These are phyloP conservation scores for Sitta europaea DNA, from an alignment of 2,113 vertebrate genomes.

Conservation along the genomic window DNA sequence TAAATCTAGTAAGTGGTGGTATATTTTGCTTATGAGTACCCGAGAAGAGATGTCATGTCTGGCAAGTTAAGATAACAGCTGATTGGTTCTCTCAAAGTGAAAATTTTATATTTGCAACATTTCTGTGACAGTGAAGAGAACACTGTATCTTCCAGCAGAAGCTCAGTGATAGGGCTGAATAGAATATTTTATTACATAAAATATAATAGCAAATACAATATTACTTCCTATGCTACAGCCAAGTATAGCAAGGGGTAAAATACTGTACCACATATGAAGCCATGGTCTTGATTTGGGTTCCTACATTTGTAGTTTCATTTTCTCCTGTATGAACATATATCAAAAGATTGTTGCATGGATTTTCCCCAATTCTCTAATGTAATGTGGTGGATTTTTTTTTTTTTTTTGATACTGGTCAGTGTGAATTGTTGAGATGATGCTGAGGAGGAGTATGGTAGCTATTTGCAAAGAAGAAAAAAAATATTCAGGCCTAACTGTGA, in stretches of 20 bases:
- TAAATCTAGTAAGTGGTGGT: background rate
- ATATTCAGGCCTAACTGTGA: background rate
- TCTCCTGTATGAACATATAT: background rate
- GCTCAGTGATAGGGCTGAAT: background rate
- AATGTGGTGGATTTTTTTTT: background rate
- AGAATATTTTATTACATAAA: background rate
- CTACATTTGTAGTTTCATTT: background rate
- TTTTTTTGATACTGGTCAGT: background rate
- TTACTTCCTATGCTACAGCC: background rate
- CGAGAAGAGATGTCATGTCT: background rate
- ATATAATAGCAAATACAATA: background rate
- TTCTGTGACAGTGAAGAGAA: background rate
- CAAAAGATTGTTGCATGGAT: background rate
- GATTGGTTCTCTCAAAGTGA: background rate
- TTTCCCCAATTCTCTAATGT: background rate
- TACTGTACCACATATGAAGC: background rate
- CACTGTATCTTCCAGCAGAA: background rate
- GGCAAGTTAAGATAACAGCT: background rate
- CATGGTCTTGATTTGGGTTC: background rate
- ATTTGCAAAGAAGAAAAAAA: background rate
- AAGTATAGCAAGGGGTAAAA: background rate
- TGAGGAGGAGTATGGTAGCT: background rate
- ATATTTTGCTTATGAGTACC: background rate
- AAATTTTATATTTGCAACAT: background rate
- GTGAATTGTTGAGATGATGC: background rate